These are phyloP conservation scores for Actias luna DNA, from an alignment of 2,888 invertebrate genomes.

Conservation along the genomic window DNA sequence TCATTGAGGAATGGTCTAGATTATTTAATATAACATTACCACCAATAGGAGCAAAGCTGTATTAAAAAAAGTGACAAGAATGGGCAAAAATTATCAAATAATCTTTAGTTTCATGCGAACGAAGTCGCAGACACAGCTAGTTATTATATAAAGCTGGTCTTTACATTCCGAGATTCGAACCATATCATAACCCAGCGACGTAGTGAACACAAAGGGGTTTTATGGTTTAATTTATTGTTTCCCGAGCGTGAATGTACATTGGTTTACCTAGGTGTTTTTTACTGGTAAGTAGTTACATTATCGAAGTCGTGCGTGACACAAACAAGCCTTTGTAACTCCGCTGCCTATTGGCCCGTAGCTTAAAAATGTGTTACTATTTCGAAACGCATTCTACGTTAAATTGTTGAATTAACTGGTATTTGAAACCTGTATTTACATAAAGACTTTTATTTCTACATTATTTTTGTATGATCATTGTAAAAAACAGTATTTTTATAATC, in stretches of 20 bases:
- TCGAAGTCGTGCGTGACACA: constrained; percentile 12
- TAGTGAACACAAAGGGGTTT: background rate
- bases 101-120: background rate
- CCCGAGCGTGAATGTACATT: constrained; percentile 1
- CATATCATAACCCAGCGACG: background rate
- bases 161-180: background rate
- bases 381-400: background rate
- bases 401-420: background rate
- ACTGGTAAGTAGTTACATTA: constrained; percentile 9
- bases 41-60: no score
- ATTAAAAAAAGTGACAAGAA: no score
- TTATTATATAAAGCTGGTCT: background rate
- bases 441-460: background rate
- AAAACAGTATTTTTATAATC: no score
- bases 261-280: background rate
- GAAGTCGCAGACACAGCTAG: background rate
- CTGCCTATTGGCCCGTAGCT: background rate
- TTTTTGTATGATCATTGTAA: background rate
- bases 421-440: background rate
- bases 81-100: background rate
- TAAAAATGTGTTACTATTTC: constrained; percentile 3
- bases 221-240: constrained; percentile 1
- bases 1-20: no score
- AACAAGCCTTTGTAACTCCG: constrained; percentile 6
- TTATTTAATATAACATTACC: no score